phyloP scores from a whole-genome alignment of 2,113 vertebrate genomes.

The Hippopotamus amphibius region DNA sequence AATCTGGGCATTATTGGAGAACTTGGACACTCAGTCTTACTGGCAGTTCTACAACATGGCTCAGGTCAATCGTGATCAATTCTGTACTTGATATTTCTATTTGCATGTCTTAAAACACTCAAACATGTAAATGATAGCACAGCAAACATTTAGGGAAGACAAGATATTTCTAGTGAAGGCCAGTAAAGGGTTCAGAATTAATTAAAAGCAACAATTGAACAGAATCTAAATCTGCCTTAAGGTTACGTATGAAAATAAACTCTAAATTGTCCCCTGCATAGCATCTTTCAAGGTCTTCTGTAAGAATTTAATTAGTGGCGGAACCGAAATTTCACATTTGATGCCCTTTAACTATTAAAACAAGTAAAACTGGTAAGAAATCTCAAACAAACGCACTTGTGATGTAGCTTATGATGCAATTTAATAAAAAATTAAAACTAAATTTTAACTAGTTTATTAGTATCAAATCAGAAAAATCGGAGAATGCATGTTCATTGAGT shows the following conservation, averaged over 20 bases:
- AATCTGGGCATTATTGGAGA: neutral
- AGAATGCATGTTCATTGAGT: neutral
- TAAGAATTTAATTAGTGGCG: neutral
- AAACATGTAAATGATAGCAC: neutral
- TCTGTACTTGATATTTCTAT: neutral
- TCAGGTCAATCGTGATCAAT: neutral
- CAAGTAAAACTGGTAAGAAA: neutral
- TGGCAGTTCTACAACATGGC: neutral
- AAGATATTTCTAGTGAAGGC: neutral
- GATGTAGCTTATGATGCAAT: neutral
- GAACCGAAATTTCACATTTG: neutral
- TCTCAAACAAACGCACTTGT: neutral
- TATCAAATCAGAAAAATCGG: neutral
- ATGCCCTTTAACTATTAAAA: neutral
- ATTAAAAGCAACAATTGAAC: neutral
- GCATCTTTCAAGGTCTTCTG: neutral
- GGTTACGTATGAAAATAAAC: neutral
- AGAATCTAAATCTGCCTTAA: neutral
- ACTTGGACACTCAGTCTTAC: neutral
- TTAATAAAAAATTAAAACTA: neutral
- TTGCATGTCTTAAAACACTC: neutral
- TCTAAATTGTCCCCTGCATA: accelerated
- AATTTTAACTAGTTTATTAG: neutral
- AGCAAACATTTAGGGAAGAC: neutral
- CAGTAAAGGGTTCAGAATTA: neutral